phyloP scores from a whole-genome alignment of 1,140 invertebrate species.

The Lepidurus couesii region DNA sequence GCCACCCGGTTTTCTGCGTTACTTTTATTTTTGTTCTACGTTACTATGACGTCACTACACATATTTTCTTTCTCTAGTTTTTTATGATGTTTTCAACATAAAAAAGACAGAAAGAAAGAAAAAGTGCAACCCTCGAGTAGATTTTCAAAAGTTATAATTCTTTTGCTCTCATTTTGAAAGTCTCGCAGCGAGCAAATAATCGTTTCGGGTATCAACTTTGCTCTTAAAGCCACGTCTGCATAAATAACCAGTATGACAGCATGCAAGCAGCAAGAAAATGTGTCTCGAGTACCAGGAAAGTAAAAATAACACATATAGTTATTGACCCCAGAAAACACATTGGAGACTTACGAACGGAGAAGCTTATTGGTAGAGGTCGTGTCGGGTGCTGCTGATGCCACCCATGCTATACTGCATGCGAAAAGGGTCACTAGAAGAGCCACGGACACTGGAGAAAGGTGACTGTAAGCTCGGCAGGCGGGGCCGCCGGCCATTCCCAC shows the following conservation, averaged over 20 bases:
- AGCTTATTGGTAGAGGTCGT: neutral
- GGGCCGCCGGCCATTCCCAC: slow-evolving; percentile 11
- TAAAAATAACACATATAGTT: neutral
- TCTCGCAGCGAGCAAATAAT: too few species aligned
- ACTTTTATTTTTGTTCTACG: too few species aligned
- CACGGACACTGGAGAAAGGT: slow-evolving; percentile 5
- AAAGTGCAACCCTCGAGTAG: neutral
- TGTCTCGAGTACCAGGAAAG: too few species aligned
- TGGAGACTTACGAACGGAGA: neutral
- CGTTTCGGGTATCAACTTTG: too few species aligned
- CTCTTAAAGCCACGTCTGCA: too few species aligned
- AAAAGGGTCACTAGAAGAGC: neutral
- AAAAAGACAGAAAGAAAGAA: too few species aligned
- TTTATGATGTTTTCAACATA: too few species aligned
- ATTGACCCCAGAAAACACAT: neutral
- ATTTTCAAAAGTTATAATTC: neutral
- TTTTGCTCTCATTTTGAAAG: neutral
- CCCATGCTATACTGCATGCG: slow-evolving; percentile 13
- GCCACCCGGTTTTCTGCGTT: too few species aligned
- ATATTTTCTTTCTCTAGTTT: too few species aligned
- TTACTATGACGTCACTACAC: too few species aligned
- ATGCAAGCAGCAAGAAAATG: too few species aligned
- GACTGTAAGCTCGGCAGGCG: neutral
- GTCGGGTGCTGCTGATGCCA: neutral
- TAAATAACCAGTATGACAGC: too few species aligned